Base-by-base conservation (phyloP, 2,888 invertebrate species). In the Hypomecis punctinalis region DNA sequence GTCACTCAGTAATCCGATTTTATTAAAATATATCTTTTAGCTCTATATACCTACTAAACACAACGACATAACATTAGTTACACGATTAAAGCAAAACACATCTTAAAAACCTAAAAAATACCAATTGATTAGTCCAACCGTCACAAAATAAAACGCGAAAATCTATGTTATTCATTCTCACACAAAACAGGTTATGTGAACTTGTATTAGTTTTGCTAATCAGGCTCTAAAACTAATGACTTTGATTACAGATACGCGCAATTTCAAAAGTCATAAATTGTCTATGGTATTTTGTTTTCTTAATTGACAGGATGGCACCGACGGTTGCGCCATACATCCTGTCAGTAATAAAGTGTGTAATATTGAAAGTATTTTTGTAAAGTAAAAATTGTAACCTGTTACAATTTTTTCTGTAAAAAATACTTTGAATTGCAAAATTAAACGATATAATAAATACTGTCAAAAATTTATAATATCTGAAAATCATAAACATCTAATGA, bases 131-230 rank as follows among this genome's bases (percentile, higher is more conserved):
- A 65, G 59, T 57, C 52, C 62, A 70, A 68, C 51, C 57, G 60
- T 63, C 63, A 68, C 65, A 54, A 61, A 67, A 54, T 52, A 59
- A 54, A 42, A 68, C 68, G 63, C 67, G 70, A 68, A 61, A 58
- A 10, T 35, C 36, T 52, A 52, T 53, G 6, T 52, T 66, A 23
- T 23, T 68, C 67, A 70, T 61, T 63, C 58, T 63, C 66, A 66
- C 63, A 66, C 42, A 64, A 45, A 70, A 68, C 72, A 11, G 54
- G 72, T 71, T 68, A 57, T 47, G 8, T 60, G 42, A 65, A 66
- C 66, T 66, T 54, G 68, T 59, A 62, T 64, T 67, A 63, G 65
- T 61, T 58, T 60, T 59, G 9, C 23, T 66, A 61, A 67, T 63
- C 57, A 58, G 49, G n/a, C 52, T 53, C 40, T 51, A 42, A 51